Percentiles rank a stretch among this genome's conserved stretches.
Evolutionary conservation across 2,113 vertebrate genomes (phyloP).

Genomic region (Marmota monax): DNA sequence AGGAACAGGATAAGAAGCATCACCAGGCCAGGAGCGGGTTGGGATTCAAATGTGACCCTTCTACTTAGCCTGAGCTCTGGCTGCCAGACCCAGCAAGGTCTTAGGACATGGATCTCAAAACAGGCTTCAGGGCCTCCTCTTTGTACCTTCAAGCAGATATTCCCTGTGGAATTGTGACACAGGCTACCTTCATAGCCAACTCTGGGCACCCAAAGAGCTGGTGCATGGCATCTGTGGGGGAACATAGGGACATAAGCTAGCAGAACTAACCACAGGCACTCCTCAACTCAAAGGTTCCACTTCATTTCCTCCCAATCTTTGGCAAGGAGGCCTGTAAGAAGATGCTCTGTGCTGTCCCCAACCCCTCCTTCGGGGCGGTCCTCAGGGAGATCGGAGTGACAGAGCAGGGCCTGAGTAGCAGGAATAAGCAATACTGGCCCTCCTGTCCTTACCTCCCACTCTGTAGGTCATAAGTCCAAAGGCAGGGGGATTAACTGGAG

Average conservation of each 20-base stretch:
- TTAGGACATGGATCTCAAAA: background rate
- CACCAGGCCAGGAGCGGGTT: background rate
- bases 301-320: background rate
- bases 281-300: background rate
- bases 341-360: background rate
- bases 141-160: background rate
- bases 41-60: background rate
- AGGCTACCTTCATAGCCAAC: background rate
- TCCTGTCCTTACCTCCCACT: background rate
- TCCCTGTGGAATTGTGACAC: background rate
- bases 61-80: background rate
- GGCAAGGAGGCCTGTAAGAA: background rate
- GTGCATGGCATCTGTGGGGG: background rate
- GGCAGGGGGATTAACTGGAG: background rate
- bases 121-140: background rate
- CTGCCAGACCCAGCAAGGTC: background rate
- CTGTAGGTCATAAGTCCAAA: background rate
- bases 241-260: fast-evolving
- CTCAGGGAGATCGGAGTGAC: background rate
- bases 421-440: background rate
- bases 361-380: background rate
- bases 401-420: background rate
- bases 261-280: background rate
- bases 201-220: background rate
- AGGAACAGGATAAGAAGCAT: background rate